phyloP scores from a whole-genome alignment of 2,888 invertebrate genomes.

The Petrophora chlorosata region DNA sequence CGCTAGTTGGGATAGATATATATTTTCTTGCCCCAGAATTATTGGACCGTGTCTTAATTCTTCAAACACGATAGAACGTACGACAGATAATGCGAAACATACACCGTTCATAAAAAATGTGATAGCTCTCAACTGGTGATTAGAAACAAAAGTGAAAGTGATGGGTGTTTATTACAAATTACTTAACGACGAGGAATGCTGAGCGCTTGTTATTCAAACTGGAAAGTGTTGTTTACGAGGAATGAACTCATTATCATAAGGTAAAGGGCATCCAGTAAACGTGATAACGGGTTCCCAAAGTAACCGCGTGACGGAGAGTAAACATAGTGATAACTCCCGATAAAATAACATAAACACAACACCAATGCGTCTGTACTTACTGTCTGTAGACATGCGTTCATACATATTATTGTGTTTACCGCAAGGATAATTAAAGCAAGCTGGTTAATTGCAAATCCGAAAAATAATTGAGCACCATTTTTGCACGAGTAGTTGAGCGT shows the following conservation, averaged over 20 bases:
- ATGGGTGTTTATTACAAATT: not conserved
- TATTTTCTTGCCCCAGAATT: slow-evolving; percentile 1
- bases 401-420: no score
- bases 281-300: not conserved
- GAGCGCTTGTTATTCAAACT: not conserved
- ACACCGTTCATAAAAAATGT: slow-evolving; percentile 6
- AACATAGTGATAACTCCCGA: no score
- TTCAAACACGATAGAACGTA: slow-evolving; percentile 12
- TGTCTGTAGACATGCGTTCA: no score
- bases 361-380: not conserved
- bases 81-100: slow-evolving; percentile 9
- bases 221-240: slow-evolving; percentile 8
- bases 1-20: no score
- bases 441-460: not conserved
- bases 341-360: no score
- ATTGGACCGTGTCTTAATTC: slow-evolving; percentile 15
- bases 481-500: not conserved
- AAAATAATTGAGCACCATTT: not conserved
- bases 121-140: slow-evolving; percentile 3
- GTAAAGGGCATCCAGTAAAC: not conserved
- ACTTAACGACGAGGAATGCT: no score
- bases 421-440: not conserved
- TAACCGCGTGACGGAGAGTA: not conserved
- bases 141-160: slow-evolving; percentile 17
- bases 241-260: slow-evolving; percentile 22